Conservation (phyloP, 2,797 vertebrate genomes). For the Phalloptychus januarius region DNA sequence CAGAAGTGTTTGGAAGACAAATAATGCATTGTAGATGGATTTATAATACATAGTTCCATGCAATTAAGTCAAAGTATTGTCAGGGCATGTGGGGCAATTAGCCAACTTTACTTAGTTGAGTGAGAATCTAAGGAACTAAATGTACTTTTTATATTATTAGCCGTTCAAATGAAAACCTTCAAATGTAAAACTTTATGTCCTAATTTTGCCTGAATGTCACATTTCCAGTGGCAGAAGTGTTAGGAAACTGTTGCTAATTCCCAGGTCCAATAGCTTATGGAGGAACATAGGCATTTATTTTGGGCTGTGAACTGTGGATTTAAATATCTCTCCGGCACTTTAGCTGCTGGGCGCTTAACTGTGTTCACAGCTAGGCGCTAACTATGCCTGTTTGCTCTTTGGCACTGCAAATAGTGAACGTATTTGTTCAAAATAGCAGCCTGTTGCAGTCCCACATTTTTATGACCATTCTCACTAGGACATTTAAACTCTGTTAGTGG, state of each 20-base stretch:
- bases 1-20: background rate
- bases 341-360: slow-evolving; percentile 8
- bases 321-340: slow-evolving; percentile 14
- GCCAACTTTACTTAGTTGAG: background rate
- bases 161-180: background rate
- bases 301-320: slow-evolving; percentile 9
- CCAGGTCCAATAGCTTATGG: slow-evolving; percentile 3
- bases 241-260: slow-evolving; percentile 10
- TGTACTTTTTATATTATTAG: background rate
- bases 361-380: slow-evolving; percentile 15
- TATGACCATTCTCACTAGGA: background rate
- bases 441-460: background rate
- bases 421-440: slow-evolving; percentile 7
- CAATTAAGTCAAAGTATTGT: background rate
- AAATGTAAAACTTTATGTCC: background rate
- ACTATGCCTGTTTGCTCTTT: slow-evolving; percentile 17
- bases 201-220: background rate
- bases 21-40: background rate
- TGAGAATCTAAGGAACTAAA: background rate
- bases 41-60: background rate
- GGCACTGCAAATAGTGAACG: background rate
- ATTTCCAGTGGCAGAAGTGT: background rate
- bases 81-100: background rate
- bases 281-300: slow-evolving; percentile 13
- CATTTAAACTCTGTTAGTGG: background rate